Base-by-base conservation (phyloP, 2,797 vertebrate genomes). In the Pristis pectinata region DNA sequence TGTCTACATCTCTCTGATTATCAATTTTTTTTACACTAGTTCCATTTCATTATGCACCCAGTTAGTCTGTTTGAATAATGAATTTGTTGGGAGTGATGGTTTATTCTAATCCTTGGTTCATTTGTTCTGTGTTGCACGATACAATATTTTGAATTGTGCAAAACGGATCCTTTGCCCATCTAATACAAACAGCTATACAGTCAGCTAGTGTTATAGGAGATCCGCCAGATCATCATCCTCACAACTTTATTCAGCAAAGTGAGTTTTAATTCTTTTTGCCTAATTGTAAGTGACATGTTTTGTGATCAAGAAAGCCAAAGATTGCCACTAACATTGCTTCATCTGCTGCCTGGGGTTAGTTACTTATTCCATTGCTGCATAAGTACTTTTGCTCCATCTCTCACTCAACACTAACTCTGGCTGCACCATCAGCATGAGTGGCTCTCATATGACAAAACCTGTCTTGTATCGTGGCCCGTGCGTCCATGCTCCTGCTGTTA, bases 61-160 rank as follows among this genome's bases (percentile, higher is more conserved):
- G n/a, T 41, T 22, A 27, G 70, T 17, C 70, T 94, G 92, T 94
- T 76, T 19, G 92, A 70, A 53, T 94, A 44, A 76, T 94, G 92
- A 74, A 94, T 24, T 67, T 67, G n/a, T 91, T 27, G 41, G 72
- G 34, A 94, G 10, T 74, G 37, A 74, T 27, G 49, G 67, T 76
- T 72, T 76, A 74, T 94, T 94, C 30, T 34, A n/a, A 53, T 53
- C 70, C 67, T 94, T 74, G 44, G 44, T 8, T 74, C 49, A 76
- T 76, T 94, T 94, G 11, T n/a, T 76, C 44, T 17, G 41, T 93
- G 37, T 24, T 93, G 24, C 2, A 27, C 10, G 49, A 15, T 0
- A 7, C 67, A 49, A 19, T 11, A 74, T 93, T 34, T 94, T 74
- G 67, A 24, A 74, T 74, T 8, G 27, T 56, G 27, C 41, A 53